Evolutionary conservation across 2,113 vertebrate species (phyloP).

Genomic region (Nyctibius bracteatus): DNA sequence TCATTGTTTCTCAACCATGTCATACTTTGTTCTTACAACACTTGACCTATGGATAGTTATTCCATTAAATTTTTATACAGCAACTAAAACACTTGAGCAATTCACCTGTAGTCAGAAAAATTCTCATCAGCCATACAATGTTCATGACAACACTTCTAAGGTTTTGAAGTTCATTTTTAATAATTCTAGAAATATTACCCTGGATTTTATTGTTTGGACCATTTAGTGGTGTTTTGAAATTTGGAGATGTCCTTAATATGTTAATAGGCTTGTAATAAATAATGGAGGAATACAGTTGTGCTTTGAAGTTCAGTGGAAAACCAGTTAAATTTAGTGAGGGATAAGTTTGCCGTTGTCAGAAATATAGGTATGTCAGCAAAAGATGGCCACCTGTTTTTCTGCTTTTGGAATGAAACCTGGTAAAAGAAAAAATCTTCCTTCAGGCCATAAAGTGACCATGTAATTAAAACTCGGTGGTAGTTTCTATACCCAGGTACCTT

Average conservation of each 20-base stretch:
- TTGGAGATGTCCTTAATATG: neutral
- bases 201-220: neutral
- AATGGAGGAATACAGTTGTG: neutral
- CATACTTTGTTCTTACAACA: neutral
- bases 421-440: neutral
- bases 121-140: neutral
- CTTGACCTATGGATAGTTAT: neutral
- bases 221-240: neutral
- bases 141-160: neutral
- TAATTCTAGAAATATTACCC: neutral
- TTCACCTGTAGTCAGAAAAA: neutral
- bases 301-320: neutral
- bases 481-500: neutral
- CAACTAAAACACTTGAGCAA: neutral
- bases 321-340: neutral
- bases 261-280: neutral
- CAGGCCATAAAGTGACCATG: neutral
- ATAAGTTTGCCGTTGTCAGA: neutral
- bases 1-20: neutral
- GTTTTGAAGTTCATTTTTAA: neutral
- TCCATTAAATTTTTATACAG: neutral
- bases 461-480: neutral
- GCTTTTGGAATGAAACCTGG: neutral
- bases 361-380: neutral
- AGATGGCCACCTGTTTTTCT: neutral